A percentile compares a stretch with the other conserved stretches of the same genome.
phyloP scores from a whole-genome alignment of 1,140 invertebrate species.

The Medauroidea extradentata region DNA sequence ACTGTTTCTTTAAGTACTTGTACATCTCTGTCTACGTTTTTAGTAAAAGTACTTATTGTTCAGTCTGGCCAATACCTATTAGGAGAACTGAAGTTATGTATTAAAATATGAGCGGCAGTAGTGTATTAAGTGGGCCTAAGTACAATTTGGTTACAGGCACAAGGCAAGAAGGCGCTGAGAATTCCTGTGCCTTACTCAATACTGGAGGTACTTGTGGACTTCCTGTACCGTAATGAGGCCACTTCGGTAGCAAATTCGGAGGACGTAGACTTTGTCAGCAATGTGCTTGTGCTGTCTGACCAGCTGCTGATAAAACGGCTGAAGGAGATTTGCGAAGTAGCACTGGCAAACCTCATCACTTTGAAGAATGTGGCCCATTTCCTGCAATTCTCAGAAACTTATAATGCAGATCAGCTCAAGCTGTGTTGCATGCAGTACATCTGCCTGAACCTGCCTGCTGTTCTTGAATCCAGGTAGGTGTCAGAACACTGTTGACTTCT shows the following conservation, averaged over 20 bases:
- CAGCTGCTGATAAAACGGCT: slow-evolving; percentile 61
- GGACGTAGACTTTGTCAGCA: slow-evolving; percentile 57
- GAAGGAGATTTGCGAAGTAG: slow-evolving; percentile 60
- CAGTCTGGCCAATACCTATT: too few relatives aligned
- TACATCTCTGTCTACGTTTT: too few relatives aligned
- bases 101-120: too few relatives aligned
- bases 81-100: too few relatives aligned
- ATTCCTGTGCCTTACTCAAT: slow-evolving; percentile 48
- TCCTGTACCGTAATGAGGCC: slow-evolving; percentile 61
- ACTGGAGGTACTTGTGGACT: slow-evolving; percentile 58
- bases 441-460: slow-evolving; percentile 56
- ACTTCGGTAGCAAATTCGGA: slow-evolving; percentile 48
- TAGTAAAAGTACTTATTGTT: too few relatives aligned
- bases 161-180: slow-evolving; percentile 18
- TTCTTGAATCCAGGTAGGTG: slow-evolving; percentile 58
- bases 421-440: slow-evolving; percentile 65
- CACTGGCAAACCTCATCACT: slow-evolving; percentile 54
- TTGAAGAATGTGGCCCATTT: slow-evolving; percentile 65
- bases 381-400: slow-evolving; percentile 60
- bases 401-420: slow-evolving; percentile 63
- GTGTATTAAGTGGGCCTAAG: too few relatives aligned
- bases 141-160: slow-evolving; percentile 14
- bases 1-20: too few relatives aligned
- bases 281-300: slow-evolving; percentile 63
- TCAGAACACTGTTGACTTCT: too few relatives aligned